Base-by-base conservation (phyloP, 1,140 invertebrate species). In the Probaryconus sp. region DNA sequence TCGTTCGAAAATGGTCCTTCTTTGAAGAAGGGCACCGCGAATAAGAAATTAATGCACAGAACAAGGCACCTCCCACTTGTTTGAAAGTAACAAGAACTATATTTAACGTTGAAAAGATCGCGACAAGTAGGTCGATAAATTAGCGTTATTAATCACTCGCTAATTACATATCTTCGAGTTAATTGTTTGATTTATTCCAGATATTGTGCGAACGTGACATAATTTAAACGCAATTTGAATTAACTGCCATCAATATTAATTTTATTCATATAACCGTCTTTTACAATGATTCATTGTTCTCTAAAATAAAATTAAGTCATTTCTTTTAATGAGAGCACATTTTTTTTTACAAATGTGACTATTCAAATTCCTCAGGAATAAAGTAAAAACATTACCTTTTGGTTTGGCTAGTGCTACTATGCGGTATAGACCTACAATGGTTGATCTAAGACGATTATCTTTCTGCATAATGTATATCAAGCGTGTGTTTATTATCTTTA, bases 401-500 rank as follows among this genome's bases (percentile, higher is more conserved):
- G n/a, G n/a, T n/a, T n/a, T n/a, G n/a, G n/a, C n/a, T n/a, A n/a
- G n/a, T n/a, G n/a, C n/a, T n/a, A n/a, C n/a, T n/a, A n/a, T n/a
- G n/a, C n/a, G n/a, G n/a, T n/a, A n/a, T n/a, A n/a, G n/a, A n/a
- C n/a, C n/a, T n/a, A n/a, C n/a, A n/a, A n/a, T n/a, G n/a, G n/a
- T n/a, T n/a, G 5, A 18, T 18, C 2, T 42, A 9, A 20, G 9
- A 42, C 20, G 7, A 18, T 18, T 2, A 35, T n/a, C n/a, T n/a
- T n/a, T 35, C 31, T 35, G 10, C 31, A 35, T 35, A 13, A 1
- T 35, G n/a, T n/a, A n/a, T 13, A 11, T n/a, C 11, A 17, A 58
- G 64, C 74, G 78, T 82, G 78, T 79, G 81, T 78, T 71, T 67
- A 82, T 83, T 83, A 83, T 83, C 81, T 83, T 83, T 83, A 83